Evolutionary conservation across 2,113 vertebrate species (phyloP).

Genomic region (Columba janthina): DNA sequence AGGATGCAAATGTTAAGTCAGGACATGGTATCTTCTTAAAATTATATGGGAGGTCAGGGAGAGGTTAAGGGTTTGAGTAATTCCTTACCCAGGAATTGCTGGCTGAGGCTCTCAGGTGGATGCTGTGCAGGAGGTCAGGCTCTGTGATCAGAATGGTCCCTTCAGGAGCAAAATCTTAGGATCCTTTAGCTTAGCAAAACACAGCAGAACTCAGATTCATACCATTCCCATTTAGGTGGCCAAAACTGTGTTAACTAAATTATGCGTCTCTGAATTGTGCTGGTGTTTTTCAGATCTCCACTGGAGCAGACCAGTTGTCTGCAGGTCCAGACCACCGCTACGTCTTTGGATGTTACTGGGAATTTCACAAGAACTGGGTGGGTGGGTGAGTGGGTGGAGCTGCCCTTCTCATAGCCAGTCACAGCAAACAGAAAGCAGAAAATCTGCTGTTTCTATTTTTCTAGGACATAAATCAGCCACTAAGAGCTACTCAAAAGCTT

Average conservation of each 20-base stretch:
- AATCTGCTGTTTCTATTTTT: neutral
- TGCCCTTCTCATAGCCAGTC: neutral
- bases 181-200: neutral
- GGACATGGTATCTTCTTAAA: neutral
- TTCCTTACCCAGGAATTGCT: neutral
- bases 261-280: neutral
- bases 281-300: neutral
- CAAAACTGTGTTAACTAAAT: neutral
- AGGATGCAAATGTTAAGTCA: neutral
- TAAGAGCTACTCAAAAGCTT: neutral
- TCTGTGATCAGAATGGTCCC: neutral
- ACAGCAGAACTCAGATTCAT: neutral
- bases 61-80: neutral
- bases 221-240: neutral
- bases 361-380: constrained; percentile 3
- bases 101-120: neutral
- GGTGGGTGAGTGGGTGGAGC: neutral
- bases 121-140: neutral
- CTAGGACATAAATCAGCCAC: neutral
- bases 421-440: neutral
- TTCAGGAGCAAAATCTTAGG: neutral
- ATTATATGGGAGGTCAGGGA: neutral
- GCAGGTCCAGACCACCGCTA: neutral
- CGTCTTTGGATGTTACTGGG: neutral
- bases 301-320: neutral